Evolutionary conservation across 2,888 invertebrate genomes (phyloP).

Genomic region (Rotaria magnacalcarata): DNA sequence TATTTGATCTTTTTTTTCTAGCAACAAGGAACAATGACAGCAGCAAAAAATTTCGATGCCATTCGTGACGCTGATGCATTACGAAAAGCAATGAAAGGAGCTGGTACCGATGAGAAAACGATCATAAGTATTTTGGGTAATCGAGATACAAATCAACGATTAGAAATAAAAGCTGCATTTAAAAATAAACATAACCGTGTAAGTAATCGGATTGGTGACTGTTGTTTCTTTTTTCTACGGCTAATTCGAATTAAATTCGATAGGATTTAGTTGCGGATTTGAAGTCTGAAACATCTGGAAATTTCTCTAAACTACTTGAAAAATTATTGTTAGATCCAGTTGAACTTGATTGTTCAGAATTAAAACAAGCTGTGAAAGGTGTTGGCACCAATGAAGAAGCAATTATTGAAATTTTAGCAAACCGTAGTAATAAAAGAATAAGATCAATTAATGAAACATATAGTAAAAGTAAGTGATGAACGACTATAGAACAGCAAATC

Average conservation of each 20-base stretch:
- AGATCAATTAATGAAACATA: constrained; percentile 55
- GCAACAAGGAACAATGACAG: constrained; percentile 58
- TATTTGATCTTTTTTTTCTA: constrained; percentile 47
- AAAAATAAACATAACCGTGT: constrained; percentile 60
- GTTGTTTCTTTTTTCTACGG: background rate
- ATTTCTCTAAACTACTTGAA: constrained; percentile 53
- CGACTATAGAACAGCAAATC: no score
- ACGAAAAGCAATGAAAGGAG: constrained; percentile 58
- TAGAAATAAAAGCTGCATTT: constrained; percentile 53
- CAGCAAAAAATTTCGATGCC: constrained; percentile 56
- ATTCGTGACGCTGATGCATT: constrained; percentile 57
- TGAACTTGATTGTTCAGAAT: constrained; percentile 57
- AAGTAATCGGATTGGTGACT: constrained; percentile 32
- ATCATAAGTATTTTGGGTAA: constrained; percentile 57
- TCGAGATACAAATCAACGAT: constrained; percentile 55
- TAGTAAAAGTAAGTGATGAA: constrained; percentile 51
- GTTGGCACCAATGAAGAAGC: constrained; percentile 59
- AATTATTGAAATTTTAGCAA: constrained; percentile 58
- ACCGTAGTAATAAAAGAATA: constrained; percentile 57
- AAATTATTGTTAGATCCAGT: constrained; percentile 55
- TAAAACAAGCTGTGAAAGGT: constrained; percentile 57
- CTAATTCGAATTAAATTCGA: background rate
- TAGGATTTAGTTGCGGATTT: constrained; percentile 57
- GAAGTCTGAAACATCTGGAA: constrained; percentile 56
- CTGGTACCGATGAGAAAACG: constrained; percentile 59